These are phyloP conservation scores for Eidolon helvum DNA, from an alignment of 2,113 vertebrate species.

Conservation along the genomic window DNA sequence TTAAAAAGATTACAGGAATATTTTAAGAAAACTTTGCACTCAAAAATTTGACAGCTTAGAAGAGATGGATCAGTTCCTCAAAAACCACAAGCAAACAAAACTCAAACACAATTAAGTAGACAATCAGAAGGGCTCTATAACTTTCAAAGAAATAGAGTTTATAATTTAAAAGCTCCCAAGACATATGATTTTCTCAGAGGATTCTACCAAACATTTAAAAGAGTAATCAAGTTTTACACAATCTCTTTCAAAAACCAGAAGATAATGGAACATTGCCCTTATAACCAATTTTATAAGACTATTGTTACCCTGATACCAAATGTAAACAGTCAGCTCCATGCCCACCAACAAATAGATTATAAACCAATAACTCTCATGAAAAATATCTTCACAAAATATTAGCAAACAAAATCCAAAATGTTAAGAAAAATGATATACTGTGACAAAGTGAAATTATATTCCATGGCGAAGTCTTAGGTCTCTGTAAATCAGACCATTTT, in stretches of 20 bases:
- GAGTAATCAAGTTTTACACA: neutral
- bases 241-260: neutral
- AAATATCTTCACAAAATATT: neutral
- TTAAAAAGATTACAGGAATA: neutral
- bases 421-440: neutral
- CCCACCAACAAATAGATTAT: neutral
- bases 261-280: neutral
- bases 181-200: neutral
- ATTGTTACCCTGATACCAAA: neutral
- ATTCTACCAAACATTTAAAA: neutral
- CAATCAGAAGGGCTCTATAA: neutral
- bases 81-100: neutral
- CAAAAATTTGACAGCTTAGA: neutral
- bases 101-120: neutral
- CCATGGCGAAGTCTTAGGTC: neutral
- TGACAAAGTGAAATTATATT: neutral
- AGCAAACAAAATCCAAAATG: neutral
- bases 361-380: neutral
- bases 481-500: neutral
- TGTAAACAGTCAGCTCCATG: neutral
- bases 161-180: neutral
- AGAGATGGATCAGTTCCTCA: neutral
- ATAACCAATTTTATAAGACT: neutral
- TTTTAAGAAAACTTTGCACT: neutral
- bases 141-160: neutral